Base-by-base conservation (phyloP, 1,140 invertebrate genomes). In the Panagrolaimus sp. region DNA sequence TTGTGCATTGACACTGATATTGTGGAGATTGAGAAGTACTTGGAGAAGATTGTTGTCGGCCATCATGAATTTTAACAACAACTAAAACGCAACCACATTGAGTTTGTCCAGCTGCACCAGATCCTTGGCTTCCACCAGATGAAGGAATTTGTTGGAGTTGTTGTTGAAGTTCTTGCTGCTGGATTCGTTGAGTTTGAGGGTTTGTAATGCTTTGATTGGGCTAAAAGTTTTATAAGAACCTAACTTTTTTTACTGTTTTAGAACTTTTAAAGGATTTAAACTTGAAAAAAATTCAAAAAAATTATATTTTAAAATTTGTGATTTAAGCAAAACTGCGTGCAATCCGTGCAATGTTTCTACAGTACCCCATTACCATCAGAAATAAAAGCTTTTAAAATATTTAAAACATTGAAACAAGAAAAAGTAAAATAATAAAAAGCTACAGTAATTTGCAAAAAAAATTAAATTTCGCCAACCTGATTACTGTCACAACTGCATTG, bases 401-500 rank as follows among this genome's bases (percentile, higher is more conserved):
- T n/a, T n/a, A n/a, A n/a, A n/a, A n/a, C n/a, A n/a, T n/a, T n/a
- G n/a, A n/a, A n/a, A 38, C 32, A 38, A 38, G 7, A 38, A 38
- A 7, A 38, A 38, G 32, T 7, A 38, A 38, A 4, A 38, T 38
- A 38, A 38, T 4, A 38, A 38, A 38, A 38, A 38, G 32, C 32
- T 38, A 38, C 32, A 38, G 32, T 38, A 38, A 38, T 38, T 38
- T 38, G 32, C 32, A 38, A 38, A 4, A 38, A 38, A 38, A 38
- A 38, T 38, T 4, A 4, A 38, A 38, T 38, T 38, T 38, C 32
- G 7, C 48, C 14, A 26, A 58, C 52, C 21, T 58, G 21, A 28
- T 21, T 58, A 58, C 28, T 58, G 52, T 58, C 52, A 28, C 52
- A 58, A 58, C 52, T 58, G 52, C 52, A 58, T 58, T 58, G 52